Evolutionary conservation across 2,888 invertebrate species (phyloP), one percentile per base, ranked within the genome.

Genomic region (Eristalis tenax): DNA sequence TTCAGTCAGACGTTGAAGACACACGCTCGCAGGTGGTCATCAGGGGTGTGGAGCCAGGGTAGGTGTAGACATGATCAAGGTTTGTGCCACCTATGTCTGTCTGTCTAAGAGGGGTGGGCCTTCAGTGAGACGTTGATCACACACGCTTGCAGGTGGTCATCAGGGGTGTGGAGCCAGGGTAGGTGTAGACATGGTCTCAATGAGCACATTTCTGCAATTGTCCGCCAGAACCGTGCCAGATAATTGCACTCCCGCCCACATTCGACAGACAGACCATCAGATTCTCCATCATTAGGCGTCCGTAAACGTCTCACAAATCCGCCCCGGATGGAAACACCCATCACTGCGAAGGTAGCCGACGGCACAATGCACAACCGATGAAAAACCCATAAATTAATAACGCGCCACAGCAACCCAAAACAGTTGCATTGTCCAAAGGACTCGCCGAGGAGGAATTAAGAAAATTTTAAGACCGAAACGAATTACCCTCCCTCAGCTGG

Each of bases 341-440:
- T 26, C 23, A 26, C 11, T 40, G n/a, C 15, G 23, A 23, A 65
- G 40, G 40, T 15, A 32, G 28, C 28, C 32, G 10, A n/a, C n/a
- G n/a, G n/a, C n/a, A n/a, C n/a, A n/a, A 32, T 26, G 26, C 26
- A 26, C 26, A 3, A 32, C 32, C 32, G 10, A 32, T 32, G 32
- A 10, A 32, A 8, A 32, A 32, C 8, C 32, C 63, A 73, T 73
- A 50, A 73, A 73, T 63, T 63, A 40, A 43, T 43, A 28, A 63
- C 15, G 8, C 4, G 15, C 63, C 28, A 28, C 13, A 32, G 13
- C 40, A 43, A 18, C 43, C 32, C 32, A 32, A 32, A 32, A 32
- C 32, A 32, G 32, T 32, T 32, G 0, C 32, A 32, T 32, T 32
- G 32, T 32, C 32, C 32, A 10, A 4, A 73, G 15, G 26, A 71